These are phyloP conservation scores for Pachypsylla venusta DNA, from an alignment of 1,140 invertebrate species.

Conservation along the genomic window DNA sequence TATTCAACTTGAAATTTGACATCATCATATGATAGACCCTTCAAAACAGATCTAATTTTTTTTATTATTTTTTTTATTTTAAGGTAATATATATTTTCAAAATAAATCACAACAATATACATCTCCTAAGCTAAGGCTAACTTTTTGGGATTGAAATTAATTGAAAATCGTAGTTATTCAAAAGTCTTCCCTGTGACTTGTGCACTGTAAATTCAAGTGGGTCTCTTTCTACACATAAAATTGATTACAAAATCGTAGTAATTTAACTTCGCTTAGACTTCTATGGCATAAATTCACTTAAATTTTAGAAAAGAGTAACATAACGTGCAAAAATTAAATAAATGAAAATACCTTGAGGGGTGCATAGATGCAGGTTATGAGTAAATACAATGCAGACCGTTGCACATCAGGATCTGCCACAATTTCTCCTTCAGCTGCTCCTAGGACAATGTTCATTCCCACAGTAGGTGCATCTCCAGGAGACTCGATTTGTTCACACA, in stretches of 20 bases:
- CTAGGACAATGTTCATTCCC: conserved; percentile 44
- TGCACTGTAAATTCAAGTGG: too few relatives aligned
- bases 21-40: too few relatives aligned
- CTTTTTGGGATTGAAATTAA: too few relatives aligned
- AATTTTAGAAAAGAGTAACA: not conserved
- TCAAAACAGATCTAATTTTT: too few relatives aligned
- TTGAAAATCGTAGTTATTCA: too few relatives aligned
- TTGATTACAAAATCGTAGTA: not conserved
- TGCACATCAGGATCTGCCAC: conserved; percentile 79
- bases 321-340: conserved; percentile 10
- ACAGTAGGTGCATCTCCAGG: conserved; percentile 56
- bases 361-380: conserved; percentile 87
- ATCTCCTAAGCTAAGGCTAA: too few relatives aligned
- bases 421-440: conserved; percentile 79
- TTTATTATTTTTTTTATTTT: too few relatives aligned
- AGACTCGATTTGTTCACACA: conserved; percentile 63
- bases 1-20: too few relatives aligned
- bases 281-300: conserved; percentile 3
- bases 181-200: too few relatives aligned
- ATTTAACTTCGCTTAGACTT: conserved; percentile 9
- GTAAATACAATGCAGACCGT: conserved; percentile 68
- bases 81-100: too few relatives aligned
- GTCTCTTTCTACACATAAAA: too few relatives aligned
- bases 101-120: too few relatives aligned
- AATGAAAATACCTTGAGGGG: conserved; percentile 53